These are phyloP conservation scores for Tenthredo distinguenda DNA, from an alignment of 2,888 invertebrate species.

Conservation along the genomic window DNA sequence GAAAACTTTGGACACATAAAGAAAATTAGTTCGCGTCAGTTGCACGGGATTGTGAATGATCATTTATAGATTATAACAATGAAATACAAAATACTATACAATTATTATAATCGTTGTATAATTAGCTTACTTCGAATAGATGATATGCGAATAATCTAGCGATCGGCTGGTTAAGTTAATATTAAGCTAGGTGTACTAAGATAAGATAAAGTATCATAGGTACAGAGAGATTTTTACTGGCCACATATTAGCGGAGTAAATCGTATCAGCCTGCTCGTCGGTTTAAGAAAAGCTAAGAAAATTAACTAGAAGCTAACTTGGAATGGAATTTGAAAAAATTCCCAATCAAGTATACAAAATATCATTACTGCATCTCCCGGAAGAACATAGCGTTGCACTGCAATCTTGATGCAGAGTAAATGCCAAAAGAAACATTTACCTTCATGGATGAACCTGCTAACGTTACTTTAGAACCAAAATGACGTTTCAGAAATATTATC, in stretches of 20 bases:
- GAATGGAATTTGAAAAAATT: background rate
- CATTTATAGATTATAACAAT: slow-evolving; percentile 36
- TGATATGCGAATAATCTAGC: slow-evolving; percentile 12
- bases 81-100: slow-evolving; percentile 39
- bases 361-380: background rate
- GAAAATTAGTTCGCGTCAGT: background rate
- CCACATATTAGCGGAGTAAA: background rate
- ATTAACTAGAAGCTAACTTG: background rate
- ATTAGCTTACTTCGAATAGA: slow-evolving; percentile 18
- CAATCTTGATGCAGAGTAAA: background rate
- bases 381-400: background rate
- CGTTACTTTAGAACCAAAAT: slow-evolving; percentile 31
- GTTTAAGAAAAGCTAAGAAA: background rate
- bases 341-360: background rate
- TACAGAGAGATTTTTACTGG: background rate
- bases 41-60: background rate
- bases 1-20: background rate
- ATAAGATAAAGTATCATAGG: slow-evolving; percentile 10
- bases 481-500: slow-evolving; percentile 29
- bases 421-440: background rate
- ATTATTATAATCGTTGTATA: slow-evolving; percentile 17
- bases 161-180: slow-evolving; percentile 12
- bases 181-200: background rate
- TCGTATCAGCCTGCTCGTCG: slow-evolving; percentile 11
- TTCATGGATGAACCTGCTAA: background rate